Evolutionary conservation across 2,113 vertebrate genomes (phyloP), one percentile per base, ranked within the genome.

Genomic region (Bungarus multicinctus): DNA sequence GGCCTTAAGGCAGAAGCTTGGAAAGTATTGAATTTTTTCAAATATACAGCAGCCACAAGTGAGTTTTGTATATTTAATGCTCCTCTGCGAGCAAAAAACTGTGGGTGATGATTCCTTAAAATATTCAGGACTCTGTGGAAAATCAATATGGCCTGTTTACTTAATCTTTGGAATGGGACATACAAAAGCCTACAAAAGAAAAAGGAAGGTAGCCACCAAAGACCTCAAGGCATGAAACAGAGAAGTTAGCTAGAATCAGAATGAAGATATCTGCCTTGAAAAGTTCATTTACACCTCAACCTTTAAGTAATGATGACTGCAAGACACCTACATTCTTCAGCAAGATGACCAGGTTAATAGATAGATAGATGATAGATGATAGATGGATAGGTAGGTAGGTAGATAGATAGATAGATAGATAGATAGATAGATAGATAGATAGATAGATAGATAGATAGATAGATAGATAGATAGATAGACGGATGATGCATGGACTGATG

Each of bases 21-120:
- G 97, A 98, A 98, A 98, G 91, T 91, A 94, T 94, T 96, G 95
- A 25, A 6, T 90, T 87, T 93, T 93, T 96, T 94, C 39, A 96
- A 94, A 85, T 91, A 45, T 50, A 94, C 96, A 95, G 87, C 54
- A 93, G 93, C 54, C 91, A 91, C 94, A 97, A 96, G 94, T 90
- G 85, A 22, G 89, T 95, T 95, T 93, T 97, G 96, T 97, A 88
- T 88, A 53, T 86, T 96, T 90, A 43, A 88, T 91, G 93, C 64
- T 93, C 89, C 85, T 54, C 39, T 12, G 88, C 54, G 88, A 92
- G 97, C 97, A 98, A 97, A 60, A 97, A 96, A 96, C 94, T 57
- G 93, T 96, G 93, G 95, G 93, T 94, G 95, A 87, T 93, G 93
- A 94, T 94, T 93, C 93, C 94, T 95, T 92, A 95, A 97, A 97